phyloP scores from a whole-genome alignment of 2,888 invertebrate species.

The Lomographa bimaculata region DNA sequence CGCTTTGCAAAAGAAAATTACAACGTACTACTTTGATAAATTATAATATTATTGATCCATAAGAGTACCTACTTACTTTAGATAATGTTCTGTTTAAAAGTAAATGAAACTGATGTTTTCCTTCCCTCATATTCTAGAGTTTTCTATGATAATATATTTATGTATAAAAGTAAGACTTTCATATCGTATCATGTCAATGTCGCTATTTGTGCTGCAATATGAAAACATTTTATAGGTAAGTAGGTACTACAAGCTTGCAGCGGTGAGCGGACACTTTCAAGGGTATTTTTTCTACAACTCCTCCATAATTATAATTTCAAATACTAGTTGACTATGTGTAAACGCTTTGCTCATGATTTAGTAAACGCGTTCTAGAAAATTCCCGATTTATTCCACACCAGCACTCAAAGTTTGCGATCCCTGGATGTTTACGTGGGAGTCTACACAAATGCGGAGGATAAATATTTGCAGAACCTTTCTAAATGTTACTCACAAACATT shows the following conservation, averaged over 20 bases:
- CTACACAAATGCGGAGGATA: slow-evolving; percentile 7
- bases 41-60: slow-evolving; percentile 2
- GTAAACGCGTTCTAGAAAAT: slow-evolving; percentile 27
- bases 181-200: too few species aligned
- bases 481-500: slow-evolving; percentile 8
- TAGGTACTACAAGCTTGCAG: too few species aligned
- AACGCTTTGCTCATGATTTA: slow-evolving; percentile 40
- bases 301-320: slow-evolving; percentile 45
- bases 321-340: slow-evolving; percentile 37
- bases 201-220: too few species aligned
- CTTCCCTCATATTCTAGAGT: too few species aligned
- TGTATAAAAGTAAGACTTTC: too few species aligned
- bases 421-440: slow-evolving; percentile 15
- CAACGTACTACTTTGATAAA: slow-evolving; percentile 4
- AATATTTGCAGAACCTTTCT: slow-evolving; percentile 20
- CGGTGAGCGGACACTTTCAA: slow-evolving; percentile 19
- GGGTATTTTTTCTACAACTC: slow-evolving; percentile 34
- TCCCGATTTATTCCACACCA: slow-evolving; percentile 10
- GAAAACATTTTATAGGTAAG: too few species aligned
- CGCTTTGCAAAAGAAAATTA: slow-evolving; percentile 13
- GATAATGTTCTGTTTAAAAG: too few species aligned
- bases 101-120: too few species aligned
- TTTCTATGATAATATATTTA: too few species aligned
- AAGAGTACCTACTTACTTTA: too few species aligned
- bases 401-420: slow-evolving; percentile 16